A percentile compares a stretch with the other conserved stretches of the same genome.
These are phyloP conservation scores for Microctonus brassicae DNA, from an alignment of 2,888 invertebrate genomes.

Conservation along the genomic window DNA sequence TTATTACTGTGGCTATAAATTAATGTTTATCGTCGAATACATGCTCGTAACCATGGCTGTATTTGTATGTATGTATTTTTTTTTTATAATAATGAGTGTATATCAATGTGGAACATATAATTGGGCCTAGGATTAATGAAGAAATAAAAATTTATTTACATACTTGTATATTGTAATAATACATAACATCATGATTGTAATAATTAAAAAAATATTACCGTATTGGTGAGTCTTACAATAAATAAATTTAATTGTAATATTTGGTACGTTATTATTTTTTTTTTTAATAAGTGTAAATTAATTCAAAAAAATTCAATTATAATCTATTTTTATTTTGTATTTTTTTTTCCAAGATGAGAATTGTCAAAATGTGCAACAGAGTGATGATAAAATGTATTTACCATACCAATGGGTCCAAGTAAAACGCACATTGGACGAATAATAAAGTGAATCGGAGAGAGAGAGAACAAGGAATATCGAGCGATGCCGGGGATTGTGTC, in stretches of 20 bases:
- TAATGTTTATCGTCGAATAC: conserved; percentile 37
- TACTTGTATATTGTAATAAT: conserved; percentile 1
- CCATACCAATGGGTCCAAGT: neutral
- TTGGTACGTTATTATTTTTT: neutral
- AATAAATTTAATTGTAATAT: neutral
- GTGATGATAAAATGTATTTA: neutral
- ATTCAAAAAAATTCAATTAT: neutral
- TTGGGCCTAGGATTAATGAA: conserved; percentile 42
- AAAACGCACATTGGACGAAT: neutral
- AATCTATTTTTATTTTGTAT: neutral
- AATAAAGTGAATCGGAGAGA: neutral
- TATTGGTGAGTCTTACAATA: neutral
- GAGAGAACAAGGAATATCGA: conserved; percentile 24
- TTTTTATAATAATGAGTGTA: conserved; percentile 40
- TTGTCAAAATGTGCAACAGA: neutral
- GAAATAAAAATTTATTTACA: conserved; percentile 32
- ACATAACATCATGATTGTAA: neutral
- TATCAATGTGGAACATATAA: neutral
- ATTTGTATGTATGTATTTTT: neutral
- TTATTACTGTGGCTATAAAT: conserved; percentile 41
- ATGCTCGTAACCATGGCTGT: conserved; percentile 32
- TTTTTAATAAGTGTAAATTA: neutral
- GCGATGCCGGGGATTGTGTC: conserved; percentile 10
- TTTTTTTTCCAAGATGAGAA: neutral
- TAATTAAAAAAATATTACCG: neutral